Percentiles rank a stretch among this genome's conserved stretches.
Evolutionary conservation across 2,113 vertebrate genomes (phyloP).

Genomic region (Elanoides forficatus): DNA sequence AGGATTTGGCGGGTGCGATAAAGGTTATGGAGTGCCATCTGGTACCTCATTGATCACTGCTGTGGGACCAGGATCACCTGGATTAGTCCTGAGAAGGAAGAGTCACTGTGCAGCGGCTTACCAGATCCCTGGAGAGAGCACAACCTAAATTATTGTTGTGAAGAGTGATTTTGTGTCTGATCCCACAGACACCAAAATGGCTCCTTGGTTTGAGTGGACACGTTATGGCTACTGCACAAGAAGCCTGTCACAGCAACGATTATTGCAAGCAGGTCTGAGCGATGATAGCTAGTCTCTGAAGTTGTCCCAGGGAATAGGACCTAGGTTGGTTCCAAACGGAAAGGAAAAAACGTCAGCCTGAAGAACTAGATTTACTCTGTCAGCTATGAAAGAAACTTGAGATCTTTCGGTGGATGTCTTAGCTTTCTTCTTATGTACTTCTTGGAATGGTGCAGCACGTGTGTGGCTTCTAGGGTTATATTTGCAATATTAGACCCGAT

Average conservation of each 20-base stretch:
- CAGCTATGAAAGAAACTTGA: background rate
- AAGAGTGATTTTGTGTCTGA: slow-evolving; percentile 39
- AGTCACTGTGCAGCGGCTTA: slow-evolving; percentile 60
- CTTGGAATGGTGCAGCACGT: background rate
- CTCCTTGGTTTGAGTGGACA: background rate
- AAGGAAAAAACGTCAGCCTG: background rate
- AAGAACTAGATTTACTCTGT: background rate
- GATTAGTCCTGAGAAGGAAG: slow-evolving; percentile 66
- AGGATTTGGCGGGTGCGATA: slow-evolving; percentile 65
- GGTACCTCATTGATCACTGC: slow-evolving; percentile 71
- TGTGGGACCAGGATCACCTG: slow-evolving; percentile 59
- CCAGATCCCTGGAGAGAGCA: slow-evolving; percentile 62
- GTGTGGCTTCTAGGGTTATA: background rate
- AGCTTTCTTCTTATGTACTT: background rate
- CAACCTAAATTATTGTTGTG: background rate
- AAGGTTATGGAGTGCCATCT: slow-evolving; percentile 75
- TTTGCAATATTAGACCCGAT: background rate
- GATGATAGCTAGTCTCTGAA: background rate
- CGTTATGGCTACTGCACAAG: background rate
- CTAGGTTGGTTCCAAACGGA: background rate
- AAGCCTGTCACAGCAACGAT: background rate
- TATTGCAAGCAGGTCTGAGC: background rate
- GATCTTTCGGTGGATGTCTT: background rate
- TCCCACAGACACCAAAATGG: background rate
- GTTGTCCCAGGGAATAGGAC: background rate